Conservation (phyloP, 1,140 invertebrate genomes). For the Alviniconcha marisindica region DNA sequence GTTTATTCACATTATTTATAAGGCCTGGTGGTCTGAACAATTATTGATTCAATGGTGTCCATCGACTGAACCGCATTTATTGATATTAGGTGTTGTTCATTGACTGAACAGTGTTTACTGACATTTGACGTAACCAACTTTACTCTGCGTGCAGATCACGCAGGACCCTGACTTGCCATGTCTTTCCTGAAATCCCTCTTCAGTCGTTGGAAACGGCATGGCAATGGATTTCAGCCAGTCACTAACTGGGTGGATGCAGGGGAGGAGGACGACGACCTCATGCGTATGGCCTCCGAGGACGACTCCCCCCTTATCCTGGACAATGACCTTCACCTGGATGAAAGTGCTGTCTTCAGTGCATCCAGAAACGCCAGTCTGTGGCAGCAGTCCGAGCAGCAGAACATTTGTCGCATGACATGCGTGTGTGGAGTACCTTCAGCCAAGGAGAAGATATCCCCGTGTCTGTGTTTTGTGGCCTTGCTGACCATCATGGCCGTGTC, state of each 20-base stretch:
- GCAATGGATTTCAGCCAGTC: constrained; percentile 30
- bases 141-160: no score
- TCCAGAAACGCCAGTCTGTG: not conserved
- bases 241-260: constrained; percentile 26
- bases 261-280: constrained; percentile 37
- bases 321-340: constrained; percentile 1
- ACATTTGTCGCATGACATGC: constrained; percentile 7
- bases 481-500: constrained; percentile 40
- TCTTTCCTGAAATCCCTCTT: not conserved
- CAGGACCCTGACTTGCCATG: no score
- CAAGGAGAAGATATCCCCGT: constrained; percentile 24
- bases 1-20: no score
- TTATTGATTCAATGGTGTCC: no score
- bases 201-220: not conserved
- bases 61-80: no score
- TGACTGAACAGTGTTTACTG: no score
- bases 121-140: no score
- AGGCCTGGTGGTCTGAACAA: no score
- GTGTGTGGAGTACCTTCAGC: not conserved
- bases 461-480: constrained; percentile 49
- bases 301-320: constrained; percentile 7
- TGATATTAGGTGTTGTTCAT: no score
- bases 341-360: not conserved
- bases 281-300: constrained; percentile 41
- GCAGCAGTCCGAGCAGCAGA: not conserved